phyloP scores from a whole-genome alignment of 2,113 vertebrate species.

The Zosterops borbonicus region DNA sequence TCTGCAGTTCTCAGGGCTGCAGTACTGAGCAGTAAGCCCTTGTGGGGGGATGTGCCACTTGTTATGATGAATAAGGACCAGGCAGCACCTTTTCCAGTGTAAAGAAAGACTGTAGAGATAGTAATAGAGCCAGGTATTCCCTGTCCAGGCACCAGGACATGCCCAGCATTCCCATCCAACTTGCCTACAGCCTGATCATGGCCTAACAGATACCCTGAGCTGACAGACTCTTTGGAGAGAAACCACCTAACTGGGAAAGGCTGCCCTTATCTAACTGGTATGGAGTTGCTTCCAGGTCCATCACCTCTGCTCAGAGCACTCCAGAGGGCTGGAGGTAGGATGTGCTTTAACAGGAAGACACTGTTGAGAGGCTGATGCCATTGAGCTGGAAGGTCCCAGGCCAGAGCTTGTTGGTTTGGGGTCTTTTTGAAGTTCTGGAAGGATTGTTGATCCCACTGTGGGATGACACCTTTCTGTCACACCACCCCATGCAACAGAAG shows the following conservation, averaged over 20 bases:
- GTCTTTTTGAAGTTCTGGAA: background rate
- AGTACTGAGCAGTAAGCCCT: background rate
- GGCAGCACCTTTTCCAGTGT: background rate
- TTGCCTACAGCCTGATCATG: rapidly evolving
- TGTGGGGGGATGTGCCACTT: background rate
- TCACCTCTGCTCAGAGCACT: background rate
- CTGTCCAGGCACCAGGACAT: background rate
- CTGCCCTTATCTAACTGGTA: background rate
- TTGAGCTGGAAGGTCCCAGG: background rate
- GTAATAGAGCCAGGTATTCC: background rate
- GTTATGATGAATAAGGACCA: background rate
- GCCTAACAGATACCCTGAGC: background rate
- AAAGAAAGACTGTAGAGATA: background rate
- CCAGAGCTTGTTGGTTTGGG: background rate
- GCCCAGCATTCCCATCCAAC: background rate
- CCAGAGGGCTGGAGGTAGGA: background rate
- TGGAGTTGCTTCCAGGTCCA: too few relatives aligned
- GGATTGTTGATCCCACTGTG: too few relatives aligned
- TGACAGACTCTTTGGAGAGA: background rate
- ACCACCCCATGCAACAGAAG: background rate
- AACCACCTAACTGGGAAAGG: background rate
- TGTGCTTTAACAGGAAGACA: rapidly evolving
- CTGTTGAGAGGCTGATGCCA: background rate
- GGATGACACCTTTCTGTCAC: background rate
- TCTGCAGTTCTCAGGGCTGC: background rate